phyloP scores from a whole-genome alignment of 2,113 vertebrate genomes.

The Malurus alboscapulatus region DNA sequence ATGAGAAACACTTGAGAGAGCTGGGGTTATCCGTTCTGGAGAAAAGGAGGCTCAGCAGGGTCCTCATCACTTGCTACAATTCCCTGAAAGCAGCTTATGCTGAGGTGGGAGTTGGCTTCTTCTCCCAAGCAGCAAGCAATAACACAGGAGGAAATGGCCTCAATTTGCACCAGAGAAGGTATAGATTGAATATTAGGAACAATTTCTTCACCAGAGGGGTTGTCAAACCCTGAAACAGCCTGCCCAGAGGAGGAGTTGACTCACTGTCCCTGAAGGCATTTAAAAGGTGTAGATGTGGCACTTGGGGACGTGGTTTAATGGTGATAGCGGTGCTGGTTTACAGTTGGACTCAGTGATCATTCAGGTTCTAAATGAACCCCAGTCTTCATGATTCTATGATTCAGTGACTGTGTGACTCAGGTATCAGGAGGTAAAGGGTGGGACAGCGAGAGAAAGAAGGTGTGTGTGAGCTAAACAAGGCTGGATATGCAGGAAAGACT shows the following conservation, averaged over 20 bases:
- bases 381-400: background rate
- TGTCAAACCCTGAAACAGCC: background rate
- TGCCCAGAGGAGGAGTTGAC: background rate
- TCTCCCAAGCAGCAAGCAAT: background rate
- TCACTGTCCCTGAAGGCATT: background rate
- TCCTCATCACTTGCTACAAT: background rate
- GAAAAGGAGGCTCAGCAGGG: background rate
- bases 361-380: background rate
- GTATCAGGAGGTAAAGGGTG: background rate
- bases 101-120: background rate
- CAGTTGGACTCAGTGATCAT: fast-evolving
- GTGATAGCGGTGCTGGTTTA: background rate
- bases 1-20: background rate
- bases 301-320: background rate
- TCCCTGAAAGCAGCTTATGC: background rate
- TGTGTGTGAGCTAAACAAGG: background rate
- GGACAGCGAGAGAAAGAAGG: background rate
- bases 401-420: background rate
- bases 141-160: background rate
- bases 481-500: background rate
- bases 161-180: background rate
- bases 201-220: background rate
- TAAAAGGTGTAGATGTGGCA: background rate
- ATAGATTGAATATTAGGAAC: background rate
- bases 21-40: background rate